These are phyloP conservation scores for Drosophila saltans DNA, from an alignment of 1,140 invertebrate species.

Conservation along the genomic window DNA sequence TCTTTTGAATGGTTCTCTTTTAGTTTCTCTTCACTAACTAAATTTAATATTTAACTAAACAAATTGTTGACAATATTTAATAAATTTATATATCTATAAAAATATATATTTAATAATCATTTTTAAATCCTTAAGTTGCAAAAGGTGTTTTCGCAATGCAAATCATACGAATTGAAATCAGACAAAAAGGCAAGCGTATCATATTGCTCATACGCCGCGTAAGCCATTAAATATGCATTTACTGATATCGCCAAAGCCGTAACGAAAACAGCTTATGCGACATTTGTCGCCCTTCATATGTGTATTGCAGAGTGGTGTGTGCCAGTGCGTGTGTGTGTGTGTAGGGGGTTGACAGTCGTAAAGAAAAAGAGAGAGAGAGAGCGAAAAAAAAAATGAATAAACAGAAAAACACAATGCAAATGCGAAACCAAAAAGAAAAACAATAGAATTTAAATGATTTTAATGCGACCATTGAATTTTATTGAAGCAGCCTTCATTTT, in stretches of 20 bases:
- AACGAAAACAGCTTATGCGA: slow-evolving; percentile 78
- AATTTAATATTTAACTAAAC: too few relatives aligned
- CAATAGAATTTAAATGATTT: slow-evolving; percentile 82
- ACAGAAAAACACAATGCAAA: slow-evolving; percentile 54
- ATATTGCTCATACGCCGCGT: slow-evolving; percentile 64
- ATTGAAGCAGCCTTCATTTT: slow-evolving; percentile 52
- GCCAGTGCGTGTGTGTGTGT: slow-evolving; percentile 3
- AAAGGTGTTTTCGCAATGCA: slow-evolving; percentile 41
- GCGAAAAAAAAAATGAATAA: background rate
- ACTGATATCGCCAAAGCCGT: slow-evolving; percentile 75
- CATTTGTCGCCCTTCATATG: slow-evolving; percentile 36
- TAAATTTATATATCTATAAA: too few relatives aligned
- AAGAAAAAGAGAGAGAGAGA: slow-evolving; percentile 8
- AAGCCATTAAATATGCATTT: slow-evolving; percentile 80
- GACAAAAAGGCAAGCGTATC: slow-evolving; percentile 36
- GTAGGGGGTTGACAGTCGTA: slow-evolving; percentile 43
- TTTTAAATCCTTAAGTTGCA: slow-evolving; percentile 33
- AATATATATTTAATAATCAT: background rate
- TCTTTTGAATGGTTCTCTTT: too few relatives aligned
- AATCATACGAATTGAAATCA: slow-evolving; percentile 16
- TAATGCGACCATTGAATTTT: slow-evolving; percentile 80
- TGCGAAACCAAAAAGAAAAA: slow-evolving; percentile 55
- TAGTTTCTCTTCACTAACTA: too few relatives aligned
- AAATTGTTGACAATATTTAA: too few relatives aligned
- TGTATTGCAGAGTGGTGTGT: background rate